A percentile compares a stretch with the other conserved stretches of the same genome.
Conservation (phyloP, 2,888 invertebrate species). For the Drosophila emarginata region DNA sequence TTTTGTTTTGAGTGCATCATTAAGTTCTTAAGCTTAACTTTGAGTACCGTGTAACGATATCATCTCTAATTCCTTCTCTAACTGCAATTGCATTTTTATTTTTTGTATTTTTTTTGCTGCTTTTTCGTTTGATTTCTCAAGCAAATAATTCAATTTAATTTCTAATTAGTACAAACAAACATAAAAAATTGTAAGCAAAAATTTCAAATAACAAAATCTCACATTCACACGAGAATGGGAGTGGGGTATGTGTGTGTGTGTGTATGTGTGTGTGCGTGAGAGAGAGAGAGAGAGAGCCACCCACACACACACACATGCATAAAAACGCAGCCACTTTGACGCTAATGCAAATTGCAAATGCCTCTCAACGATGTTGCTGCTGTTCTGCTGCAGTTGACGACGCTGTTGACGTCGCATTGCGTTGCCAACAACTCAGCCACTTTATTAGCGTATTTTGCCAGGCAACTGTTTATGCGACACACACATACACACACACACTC, state of each 20-base stretch:
- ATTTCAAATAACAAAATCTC: conserved; percentile 30
- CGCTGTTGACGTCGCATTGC: conserved; percentile 29
- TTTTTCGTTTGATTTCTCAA: conserved; percentile 68
- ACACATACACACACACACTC: conserved; percentile 15
- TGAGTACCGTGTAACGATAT: not conserved
- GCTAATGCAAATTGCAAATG: conserved; percentile 75
- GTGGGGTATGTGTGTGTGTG: not conserved
- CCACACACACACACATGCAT: conserved; percentile 39
- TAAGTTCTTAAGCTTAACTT: not conserved
- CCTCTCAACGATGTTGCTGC: conserved; percentile 32
- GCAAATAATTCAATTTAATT: conserved; percentile 77
- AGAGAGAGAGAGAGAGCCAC: conserved; percentile 16
- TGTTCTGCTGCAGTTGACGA: conserved; percentile 11
- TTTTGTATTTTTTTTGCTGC: conserved; percentile 22
- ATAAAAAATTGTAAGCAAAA: conserved; percentile 44
- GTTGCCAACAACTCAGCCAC: conserved; percentile 65
- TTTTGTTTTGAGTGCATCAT: not conserved
- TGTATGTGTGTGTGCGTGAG: not conserved
- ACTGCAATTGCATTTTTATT: conserved; percentile 21
- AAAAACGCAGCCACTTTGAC: conserved; percentile 76
- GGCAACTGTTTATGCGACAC: conserved; percentile 74
- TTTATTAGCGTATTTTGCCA: conserved; percentile 80
- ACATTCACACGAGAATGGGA: conserved; percentile 2
- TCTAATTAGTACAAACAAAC: conserved; percentile 64
- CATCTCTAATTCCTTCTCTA: not conserved